A percentile compares a stretch with the other conserved stretches of the same genome.
Conservation (phyloP, 2,888 invertebrate genomes). For the Parnassius glacialis region DNA sequence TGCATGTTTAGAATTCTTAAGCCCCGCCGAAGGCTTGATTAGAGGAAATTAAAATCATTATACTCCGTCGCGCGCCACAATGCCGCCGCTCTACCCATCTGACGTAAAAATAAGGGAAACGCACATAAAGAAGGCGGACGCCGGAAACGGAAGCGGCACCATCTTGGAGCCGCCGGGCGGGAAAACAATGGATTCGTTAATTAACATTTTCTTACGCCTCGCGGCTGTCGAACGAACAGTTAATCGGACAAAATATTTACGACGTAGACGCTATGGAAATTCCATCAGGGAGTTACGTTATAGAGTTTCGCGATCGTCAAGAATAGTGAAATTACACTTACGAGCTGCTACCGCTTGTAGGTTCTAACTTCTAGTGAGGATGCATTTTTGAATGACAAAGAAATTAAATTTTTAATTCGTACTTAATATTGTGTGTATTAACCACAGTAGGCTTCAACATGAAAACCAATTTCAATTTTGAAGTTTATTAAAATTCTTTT, state of each 20-base stretch:
- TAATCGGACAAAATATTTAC: slow-evolving; percentile 82
- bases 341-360: no score
- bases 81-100: slow-evolving; percentile 61
- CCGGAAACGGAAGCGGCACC: slow-evolving; percentile 81
- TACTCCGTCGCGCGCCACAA: slow-evolving; percentile 72
- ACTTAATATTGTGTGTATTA: no score
- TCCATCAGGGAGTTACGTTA: slow-evolving; percentile 51
- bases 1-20: slow-evolving; percentile 81
- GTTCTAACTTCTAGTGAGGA: no score
- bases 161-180: slow-evolving; percentile 82
- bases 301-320: slow-evolving; percentile 1
- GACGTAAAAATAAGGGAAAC: slow-evolving; percentile 78
- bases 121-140: slow-evolving; percentile 78
- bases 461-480: no score
- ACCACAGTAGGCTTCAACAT: no score
- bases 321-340: no score
- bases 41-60: slow-evolving; percentile 82
- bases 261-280: slow-evolving; percentile 73
- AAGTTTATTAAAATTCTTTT: no score
- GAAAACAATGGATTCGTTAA: slow-evolving; percentile 89
- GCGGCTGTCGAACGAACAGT: slow-evolving; percentile 81
- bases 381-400: no score
- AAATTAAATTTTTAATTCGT: no score
- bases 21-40: slow-evolving; percentile 79
- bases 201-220: slow-evolving; percentile 88